A percentile compares a stretch with the other conserved stretches of the same genome.
Evolutionary conservation across 2,113 vertebrate genomes (phyloP).

Genomic region (Calypte anna): DNA sequence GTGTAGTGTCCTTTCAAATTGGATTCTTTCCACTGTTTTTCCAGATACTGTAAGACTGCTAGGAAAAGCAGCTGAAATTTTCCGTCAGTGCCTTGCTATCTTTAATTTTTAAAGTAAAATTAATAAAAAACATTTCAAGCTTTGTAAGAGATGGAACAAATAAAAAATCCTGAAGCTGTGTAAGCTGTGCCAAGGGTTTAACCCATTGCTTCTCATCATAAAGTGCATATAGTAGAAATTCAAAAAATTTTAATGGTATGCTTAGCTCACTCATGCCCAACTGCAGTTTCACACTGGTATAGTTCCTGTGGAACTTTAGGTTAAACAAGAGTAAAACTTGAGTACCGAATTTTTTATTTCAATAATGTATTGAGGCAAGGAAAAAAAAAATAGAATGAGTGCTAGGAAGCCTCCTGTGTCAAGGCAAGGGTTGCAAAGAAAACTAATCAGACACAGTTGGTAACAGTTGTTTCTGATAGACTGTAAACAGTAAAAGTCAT

Average conservation of each 20-base stretch:
- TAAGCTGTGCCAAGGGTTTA: not conserved
- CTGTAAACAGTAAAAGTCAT: constrained; percentile 48
- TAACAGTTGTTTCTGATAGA: constrained; percentile 31
- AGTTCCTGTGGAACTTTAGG: not conserved
- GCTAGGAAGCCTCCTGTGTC: not conserved
- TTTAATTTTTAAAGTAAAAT: not conserved
- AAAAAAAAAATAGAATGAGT: not conserved
- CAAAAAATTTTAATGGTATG: not conserved
- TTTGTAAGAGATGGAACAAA: not conserved
- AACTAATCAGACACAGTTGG: constrained; percentile 31
- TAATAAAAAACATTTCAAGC: not conserved
- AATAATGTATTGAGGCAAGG: not conserved
- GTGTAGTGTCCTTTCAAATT: not conserved
- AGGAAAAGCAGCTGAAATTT: not conserved
- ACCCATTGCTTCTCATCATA: not conserved
- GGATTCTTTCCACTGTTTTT: not conserved
- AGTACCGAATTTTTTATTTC: not conserved
- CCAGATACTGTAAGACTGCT: not conserved
- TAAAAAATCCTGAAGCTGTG: not conserved
- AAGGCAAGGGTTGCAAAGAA: constrained; percentile 37
- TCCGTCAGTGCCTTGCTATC: not conserved
- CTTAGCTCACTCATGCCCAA: not conserved
- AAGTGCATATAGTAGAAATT: not conserved
- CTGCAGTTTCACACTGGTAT: not conserved
- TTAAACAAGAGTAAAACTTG: not conserved